These are phyloP conservation scores for Leptoteleia sp. DNA, from an alignment of 1,140 invertebrate genomes.

Conservation along the genomic window DNA sequence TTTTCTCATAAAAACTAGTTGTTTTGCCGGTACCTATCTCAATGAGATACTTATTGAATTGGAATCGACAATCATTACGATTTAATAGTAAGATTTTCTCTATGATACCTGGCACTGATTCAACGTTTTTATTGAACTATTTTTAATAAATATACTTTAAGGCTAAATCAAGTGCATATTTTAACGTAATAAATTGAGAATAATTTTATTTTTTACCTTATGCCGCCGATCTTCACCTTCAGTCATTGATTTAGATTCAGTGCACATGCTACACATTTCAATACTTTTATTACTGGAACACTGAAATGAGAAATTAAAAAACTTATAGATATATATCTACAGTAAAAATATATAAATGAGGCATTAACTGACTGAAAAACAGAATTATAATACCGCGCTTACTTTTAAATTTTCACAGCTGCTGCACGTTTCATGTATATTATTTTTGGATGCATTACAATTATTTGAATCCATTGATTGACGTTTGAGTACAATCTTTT, in stretches of 20 bases:
- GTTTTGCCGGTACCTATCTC: too few species aligned
- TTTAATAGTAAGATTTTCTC: too few species aligned
- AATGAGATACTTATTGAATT: too few species aligned
- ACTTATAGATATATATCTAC: neutral
- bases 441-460: conserved; percentile 31
- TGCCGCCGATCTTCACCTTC: conserved; percentile 74
- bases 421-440: conserved; percentile 62
- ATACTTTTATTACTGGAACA: conserved; percentile 62
- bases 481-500: conserved; percentile 59
- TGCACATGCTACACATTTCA: conserved; percentile 65
- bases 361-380: too few species aligned
- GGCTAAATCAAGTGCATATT: too few species aligned
- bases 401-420: conserved; percentile 66
- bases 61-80: too few species aligned
- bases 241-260: conserved; percentile 70
- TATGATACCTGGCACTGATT: too few species aligned
- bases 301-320: conserved; percentile 36
- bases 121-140: too few species aligned
- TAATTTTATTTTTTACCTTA: too few species aligned
- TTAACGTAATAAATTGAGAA: neutral
- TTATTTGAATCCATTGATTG: conserved; percentile 28
- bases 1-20: too few species aligned
- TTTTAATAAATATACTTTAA: conserved; percentile 2
- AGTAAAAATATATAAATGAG: neutral
- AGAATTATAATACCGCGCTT: too few species aligned